These are phyloP conservation scores for Lasioglossum albipes DNA, from an alignment of 1,140 invertebrate genomes.

Conservation along the genomic window DNA sequence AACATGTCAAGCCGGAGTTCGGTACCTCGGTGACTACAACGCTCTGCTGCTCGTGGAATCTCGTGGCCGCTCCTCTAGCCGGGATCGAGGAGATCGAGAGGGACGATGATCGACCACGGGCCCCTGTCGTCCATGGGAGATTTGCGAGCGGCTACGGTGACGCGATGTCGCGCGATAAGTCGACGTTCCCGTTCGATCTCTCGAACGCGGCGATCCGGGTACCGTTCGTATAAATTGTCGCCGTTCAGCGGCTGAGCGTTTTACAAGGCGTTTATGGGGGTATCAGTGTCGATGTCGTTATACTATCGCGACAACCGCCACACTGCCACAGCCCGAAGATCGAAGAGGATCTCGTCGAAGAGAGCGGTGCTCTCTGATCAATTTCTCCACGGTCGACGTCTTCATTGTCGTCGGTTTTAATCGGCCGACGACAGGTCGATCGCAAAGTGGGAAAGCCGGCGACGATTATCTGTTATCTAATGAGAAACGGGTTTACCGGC, in stretches of 20 bases:
- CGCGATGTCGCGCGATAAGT: slow-evolving; percentile 9
- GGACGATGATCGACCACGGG: slow-evolving; percentile 38
- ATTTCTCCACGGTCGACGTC: slow-evolving; percentile 7
- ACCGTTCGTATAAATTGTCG: slow-evolving; percentile 19
- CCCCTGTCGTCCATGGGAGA: background rate
- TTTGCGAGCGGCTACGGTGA: background rate
- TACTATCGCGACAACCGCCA: background rate
- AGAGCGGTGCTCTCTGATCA: too few relatives aligned
- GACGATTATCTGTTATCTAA: slow-evolving; percentile 34
- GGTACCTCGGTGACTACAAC: too few relatives aligned
- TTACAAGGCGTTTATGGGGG: slow-evolving; percentile 30
- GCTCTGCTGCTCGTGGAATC: slow-evolving; percentile 2
- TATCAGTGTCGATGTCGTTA: slow-evolving; percentile 20
- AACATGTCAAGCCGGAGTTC: too few relatives aligned
- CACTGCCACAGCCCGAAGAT: background rate
- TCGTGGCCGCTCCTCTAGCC: slow-evolving; percentile 14
- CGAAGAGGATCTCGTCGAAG: too few relatives aligned
- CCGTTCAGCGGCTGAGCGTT: background rate
- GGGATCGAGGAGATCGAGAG: background rate
- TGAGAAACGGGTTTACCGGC: slow-evolving; percentile 17
- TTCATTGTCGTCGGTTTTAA: slow-evolving; percentile 14
- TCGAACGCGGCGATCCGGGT: background rate
- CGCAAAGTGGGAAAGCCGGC: slow-evolving; percentile 1
- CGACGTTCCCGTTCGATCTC: background rate
- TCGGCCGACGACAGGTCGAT: background rate